Conservation (phyloP, 1,140 invertebrate species). For the Apis mellifera region DNA sequence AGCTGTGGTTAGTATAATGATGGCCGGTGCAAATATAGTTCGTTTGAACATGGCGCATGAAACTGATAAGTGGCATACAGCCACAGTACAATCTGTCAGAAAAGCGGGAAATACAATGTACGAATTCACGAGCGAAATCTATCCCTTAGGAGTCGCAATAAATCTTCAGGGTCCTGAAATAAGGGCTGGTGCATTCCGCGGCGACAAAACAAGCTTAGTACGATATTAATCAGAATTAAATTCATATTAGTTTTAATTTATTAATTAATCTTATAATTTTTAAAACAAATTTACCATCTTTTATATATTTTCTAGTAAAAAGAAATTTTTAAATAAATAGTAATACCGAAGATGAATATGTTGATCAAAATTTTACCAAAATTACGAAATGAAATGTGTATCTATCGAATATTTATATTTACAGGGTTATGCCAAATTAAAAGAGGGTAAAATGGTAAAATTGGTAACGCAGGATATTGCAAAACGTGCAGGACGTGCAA, state of each 20-base stretch:
- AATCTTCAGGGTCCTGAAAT: conserved; percentile 80
- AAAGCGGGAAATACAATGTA: conserved; percentile 45
- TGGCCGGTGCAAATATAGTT: conserved; percentile 57
- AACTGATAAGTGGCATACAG: conserved; percentile 54
- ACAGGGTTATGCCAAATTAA: conserved; percentile 73
- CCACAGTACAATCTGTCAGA: conserved; percentile 49
- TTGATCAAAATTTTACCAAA: too few species aligned
- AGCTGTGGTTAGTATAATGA: conserved; percentile 50
- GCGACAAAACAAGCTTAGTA: conserved; percentile 42
- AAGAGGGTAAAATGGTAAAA: conserved; percentile 73
- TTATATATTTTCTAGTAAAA: too few species aligned
- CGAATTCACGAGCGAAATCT: conserved; percentile 19
- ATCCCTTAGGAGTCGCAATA: conserved; percentile 77
- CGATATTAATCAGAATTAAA: conserved; percentile 1
- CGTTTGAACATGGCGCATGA: conserved; percentile 62
- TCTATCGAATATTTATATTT: conserved; percentile 34
- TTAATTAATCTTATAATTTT: not conserved
- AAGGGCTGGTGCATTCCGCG: conserved; percentile 74
- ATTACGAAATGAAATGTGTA: not conserved
- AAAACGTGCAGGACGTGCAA: conserved; percentile 43
- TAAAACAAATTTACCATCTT: too few species aligned
- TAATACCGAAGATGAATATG: too few species aligned
- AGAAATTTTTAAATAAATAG: too few species aligned
- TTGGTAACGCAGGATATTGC: conserved; percentile 37
- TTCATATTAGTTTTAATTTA: not conserved